phyloP scores from a whole-genome alignment of 92 coral and sea anemone species.

The Nematostella vectensis region DNA sequence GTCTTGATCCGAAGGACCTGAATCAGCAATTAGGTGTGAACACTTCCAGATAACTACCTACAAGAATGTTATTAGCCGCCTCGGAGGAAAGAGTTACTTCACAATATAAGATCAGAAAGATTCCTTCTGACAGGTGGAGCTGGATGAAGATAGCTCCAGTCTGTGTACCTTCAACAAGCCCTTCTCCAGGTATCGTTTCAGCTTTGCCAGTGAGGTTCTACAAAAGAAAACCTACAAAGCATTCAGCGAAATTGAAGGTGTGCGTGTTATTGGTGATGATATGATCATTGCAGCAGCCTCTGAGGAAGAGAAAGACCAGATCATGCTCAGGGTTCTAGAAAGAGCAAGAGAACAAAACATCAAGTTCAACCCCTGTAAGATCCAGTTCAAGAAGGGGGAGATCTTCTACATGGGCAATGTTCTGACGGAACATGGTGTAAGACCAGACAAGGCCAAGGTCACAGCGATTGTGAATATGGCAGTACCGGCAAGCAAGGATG shows the following conservation, averaged over 20 bases:
- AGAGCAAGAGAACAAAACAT: slow-evolving; percentile 5
- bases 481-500: slow-evolving; percentile 2
- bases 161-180: slow-evolving; percentile 40
- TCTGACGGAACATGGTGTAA: slow-evolving; percentile 6
- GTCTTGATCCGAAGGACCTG: slow-evolving; percentile 18
- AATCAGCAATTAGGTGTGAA: slow-evolving; percentile 7
- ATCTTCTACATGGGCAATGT: slow-evolving; percentile 5
- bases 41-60: slow-evolving; percentile 11
- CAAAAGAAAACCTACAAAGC: slow-evolving; percentile 31
- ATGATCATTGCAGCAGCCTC: slow-evolving; percentile 7
- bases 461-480: slow-evolving; percentile 9
- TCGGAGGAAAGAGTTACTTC: slow-evolving; percentile 18
- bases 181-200: slow-evolving; percentile 14
- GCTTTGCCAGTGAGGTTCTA: slow-evolving; percentile 3
- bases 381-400: neutral
- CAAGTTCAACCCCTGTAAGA: slow-evolving; percentile 6
- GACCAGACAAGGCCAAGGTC: slow-evolving; percentile 14
- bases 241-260: slow-evolving; percentile 36
- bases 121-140: slow-evolving; percentile 34
- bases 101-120: slow-evolving; percentile 30
- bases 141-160: slow-evolving; percentile 32
- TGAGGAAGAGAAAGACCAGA: slow-evolving; percentile 28
- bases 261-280: slow-evolving; percentile 9
- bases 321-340: slow-evolving; percentile 1
- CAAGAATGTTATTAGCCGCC: slow-evolving; percentile 8